phyloP scores from a whole-genome alignment of 2,888 invertebrate species.

The Theodoxus fluviatilis region DNA sequence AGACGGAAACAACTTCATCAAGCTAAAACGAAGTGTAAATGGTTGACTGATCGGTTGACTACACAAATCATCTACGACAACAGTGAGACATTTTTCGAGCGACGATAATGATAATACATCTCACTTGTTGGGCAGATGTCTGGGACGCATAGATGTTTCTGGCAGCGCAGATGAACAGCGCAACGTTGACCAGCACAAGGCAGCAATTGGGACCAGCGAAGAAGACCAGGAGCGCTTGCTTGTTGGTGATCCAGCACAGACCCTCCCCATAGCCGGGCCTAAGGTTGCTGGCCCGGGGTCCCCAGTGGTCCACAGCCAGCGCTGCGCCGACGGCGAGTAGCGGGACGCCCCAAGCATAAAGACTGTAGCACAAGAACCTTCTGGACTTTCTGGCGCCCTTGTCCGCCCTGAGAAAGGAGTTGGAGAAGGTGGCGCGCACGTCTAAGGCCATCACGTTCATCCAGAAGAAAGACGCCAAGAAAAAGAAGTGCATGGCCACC shows the following conservation, averaged over 20 bases:
- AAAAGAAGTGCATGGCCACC: constrained; percentile 21
- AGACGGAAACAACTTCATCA: too few relatives aligned
- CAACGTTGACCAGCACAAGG: constrained; percentile 26
- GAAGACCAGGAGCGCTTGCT: constrained; percentile 28
- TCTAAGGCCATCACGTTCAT: constrained; percentile 26
- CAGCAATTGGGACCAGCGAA: constrained; percentile 30
- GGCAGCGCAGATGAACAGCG: constrained; percentile 29
- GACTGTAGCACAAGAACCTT: too few relatives aligned
- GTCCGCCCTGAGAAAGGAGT: not conserved
- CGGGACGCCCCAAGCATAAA: constrained; percentile 10
- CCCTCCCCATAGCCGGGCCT: constrained; percentile 30
- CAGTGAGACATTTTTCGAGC: too few relatives aligned
- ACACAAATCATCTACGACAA: too few relatives aligned
- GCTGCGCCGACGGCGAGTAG: not conserved
- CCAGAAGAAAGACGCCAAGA: constrained; percentile 24
- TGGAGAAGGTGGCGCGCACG: constrained; percentile 22
- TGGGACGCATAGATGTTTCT: constrained; percentile 25
- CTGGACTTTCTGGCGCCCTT: too few relatives aligned
- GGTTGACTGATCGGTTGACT: too few relatives aligned
- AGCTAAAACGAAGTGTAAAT: too few relatives aligned
- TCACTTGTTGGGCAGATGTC: too few relatives aligned
- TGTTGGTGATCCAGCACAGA: constrained; percentile 33
- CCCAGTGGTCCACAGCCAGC: constrained; percentile 10
- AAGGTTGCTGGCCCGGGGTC: constrained; percentile 5
- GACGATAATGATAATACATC: too few relatives aligned